Evolutionary conservation across 2,888 invertebrate genomes (phyloP).

Genomic region (Tetragnatha montana): DNA sequence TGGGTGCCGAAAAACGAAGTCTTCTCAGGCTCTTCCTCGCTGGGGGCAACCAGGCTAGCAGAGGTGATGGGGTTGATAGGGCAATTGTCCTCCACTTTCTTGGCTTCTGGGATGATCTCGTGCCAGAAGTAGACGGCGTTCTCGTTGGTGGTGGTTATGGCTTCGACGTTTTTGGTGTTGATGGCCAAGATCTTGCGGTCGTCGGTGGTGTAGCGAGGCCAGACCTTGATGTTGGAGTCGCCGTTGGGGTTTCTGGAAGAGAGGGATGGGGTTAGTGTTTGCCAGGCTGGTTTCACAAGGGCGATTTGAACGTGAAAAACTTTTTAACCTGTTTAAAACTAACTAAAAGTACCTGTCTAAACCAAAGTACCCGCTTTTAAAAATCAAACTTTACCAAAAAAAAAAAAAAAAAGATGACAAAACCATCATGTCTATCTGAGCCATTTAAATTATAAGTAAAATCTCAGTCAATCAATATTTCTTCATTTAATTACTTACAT

Average conservation of each 20-base stretch:
- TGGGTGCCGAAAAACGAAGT: background rate
- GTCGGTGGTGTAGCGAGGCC: constrained; percentile 28
- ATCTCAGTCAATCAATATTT: no score
- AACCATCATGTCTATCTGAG: no score
- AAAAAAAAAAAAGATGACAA: no score
- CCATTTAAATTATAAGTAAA: no score
- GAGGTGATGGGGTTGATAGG: background rate
- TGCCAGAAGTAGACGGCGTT: constrained; percentile 32
- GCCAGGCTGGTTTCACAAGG: background rate
- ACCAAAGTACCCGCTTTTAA: no score
- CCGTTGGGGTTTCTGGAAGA: constrained; percentile 46
- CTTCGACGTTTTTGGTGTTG: background rate
- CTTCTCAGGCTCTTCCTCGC: background rate
- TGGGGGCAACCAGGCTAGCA: background rate
- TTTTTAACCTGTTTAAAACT: background rate
- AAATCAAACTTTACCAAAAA: no score
- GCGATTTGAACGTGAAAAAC: background rate
- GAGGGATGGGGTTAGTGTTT: background rate
- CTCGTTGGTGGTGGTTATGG: background rate
- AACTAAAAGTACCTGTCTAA: no score
- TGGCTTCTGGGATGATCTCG: constrained; percentile 20
- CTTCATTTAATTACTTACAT: no score
- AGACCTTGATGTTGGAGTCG: background rate
- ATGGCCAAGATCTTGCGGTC: background rate
- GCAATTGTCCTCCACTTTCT: background rate